Evolutionary conservation across 2,888 invertebrate genomes (phyloP).

Genomic region (Pseudococcus jackbeardsleyi): DNA sequence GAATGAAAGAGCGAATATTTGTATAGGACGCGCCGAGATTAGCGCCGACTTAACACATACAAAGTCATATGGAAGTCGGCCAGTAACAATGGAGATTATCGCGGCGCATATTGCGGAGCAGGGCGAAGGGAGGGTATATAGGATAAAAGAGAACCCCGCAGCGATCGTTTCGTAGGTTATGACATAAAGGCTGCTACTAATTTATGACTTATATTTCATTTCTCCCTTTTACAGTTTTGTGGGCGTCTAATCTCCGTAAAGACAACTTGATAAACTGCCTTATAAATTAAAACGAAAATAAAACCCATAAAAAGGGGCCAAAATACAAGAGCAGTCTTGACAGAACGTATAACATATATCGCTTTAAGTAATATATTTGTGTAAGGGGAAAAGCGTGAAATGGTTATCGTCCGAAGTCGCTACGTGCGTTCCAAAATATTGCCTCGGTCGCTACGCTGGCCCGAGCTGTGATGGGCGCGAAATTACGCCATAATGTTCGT

Average conservation of each 20-base stretch:
- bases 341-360: slow-evolving; percentile 60
- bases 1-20: not conserved
- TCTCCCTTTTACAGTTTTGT: slow-evolving; percentile 62
- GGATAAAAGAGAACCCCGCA: slow-evolving; percentile 61
- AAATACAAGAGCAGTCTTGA: slow-evolving; percentile 62
- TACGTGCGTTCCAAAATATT: slow-evolving; percentile 12
- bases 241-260: slow-evolving; percentile 66
- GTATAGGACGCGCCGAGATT: not conserved
- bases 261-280: slow-evolving; percentile 67
- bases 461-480: too few species aligned
- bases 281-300: slow-evolving; percentile 67
- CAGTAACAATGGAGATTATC: slow-evolving; percentile 53
- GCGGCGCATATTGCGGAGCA: not conserved
- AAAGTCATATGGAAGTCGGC: slow-evolving; percentile 58
- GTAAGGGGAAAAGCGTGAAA: slow-evolving; percentile 59
- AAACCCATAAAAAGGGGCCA: slow-evolving; percentile 66
- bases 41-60: slow-evolving; percentile 25
- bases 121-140: not conserved
- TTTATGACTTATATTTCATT: slow-evolving; percentile 66
- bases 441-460: not conserved
- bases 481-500: too few species aligned
- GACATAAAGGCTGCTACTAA: slow-evolving; percentile 65
- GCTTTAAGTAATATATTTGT: slow-evolving; percentile 60
- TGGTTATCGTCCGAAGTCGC: slow-evolving; percentile 58
- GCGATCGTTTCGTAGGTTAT: slow-evolving; percentile 65